Evolutionary conservation across 2,113 vertebrate species (phyloP).

Genomic region (Craseonycteris thonglongyai): DNA sequence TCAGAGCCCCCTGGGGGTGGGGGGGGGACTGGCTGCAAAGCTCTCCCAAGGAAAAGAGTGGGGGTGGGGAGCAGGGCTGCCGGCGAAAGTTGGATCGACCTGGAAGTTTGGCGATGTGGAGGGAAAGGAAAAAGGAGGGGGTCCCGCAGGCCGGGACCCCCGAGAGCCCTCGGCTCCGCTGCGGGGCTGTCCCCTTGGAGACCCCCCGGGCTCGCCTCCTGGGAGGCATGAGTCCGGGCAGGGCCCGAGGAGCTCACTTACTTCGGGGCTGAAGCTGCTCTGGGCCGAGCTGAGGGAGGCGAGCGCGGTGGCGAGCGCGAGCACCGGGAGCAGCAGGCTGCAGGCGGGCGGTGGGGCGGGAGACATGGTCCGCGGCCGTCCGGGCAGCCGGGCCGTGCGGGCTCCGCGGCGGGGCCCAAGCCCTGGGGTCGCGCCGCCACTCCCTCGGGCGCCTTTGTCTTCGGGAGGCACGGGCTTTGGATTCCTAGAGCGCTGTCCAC

Average conservation of each 20-base stretch:
- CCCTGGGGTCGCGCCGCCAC: constrained; percentile 45
- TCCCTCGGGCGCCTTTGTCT: constrained; percentile 50
- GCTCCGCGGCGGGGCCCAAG: constrained; percentile 54
- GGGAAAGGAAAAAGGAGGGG: neutral
- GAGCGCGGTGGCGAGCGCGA: constrained; percentile 61
- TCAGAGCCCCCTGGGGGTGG: constrained; percentile 1
- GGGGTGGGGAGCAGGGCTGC: neutral
- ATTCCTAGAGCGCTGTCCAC: constrained; percentile 21
- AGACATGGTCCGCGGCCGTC: constrained; percentile 61
- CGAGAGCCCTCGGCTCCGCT: neutral
- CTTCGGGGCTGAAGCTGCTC: constrained; percentile 72
- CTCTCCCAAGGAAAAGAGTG: neutral
- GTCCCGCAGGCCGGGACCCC: neutral
- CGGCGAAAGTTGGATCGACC: neutral
- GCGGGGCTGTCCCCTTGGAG: neutral
- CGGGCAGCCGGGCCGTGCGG: constrained; percentile 9
- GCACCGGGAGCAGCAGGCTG: constrained; percentile 61
- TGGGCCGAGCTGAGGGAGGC: constrained; percentile 64
- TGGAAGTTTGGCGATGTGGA: constrained; percentile 17
- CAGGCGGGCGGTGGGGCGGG: constrained; percentile 41
- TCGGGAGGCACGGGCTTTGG: neutral
- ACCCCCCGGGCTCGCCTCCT: constrained; percentile 27
- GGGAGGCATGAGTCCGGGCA: neutral
- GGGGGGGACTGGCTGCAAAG: neutral
- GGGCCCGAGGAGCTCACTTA: constrained; percentile 60